Base-by-base conservation (phyloP, 2,797 vertebrate genomes). In the Rachycentron canadum region DNA sequence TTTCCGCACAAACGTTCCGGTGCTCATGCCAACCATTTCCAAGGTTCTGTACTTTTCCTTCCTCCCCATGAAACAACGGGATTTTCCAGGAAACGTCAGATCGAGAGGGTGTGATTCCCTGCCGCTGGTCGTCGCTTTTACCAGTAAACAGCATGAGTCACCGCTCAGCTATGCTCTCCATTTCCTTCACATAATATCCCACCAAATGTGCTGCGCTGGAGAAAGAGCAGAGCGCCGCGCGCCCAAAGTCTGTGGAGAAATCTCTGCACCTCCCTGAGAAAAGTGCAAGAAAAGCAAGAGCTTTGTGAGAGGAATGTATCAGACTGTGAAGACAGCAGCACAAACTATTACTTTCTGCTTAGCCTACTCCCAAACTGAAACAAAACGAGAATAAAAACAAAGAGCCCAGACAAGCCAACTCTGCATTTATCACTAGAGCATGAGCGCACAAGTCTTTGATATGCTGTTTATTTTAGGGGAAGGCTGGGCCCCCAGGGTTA, bases 61-160 rank as follows among this genome's bases (percentile, higher is more conserved):
- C 94, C 94, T 88, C 87, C 77, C 90, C 26, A 58, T 50, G 92
- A 94, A 95, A 95, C 92, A 93, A 90, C 93, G 81, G 94, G 95
- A 94, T 94, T 96, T 95, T 95, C 94, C 94, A 94, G 93, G 95
- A 95, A 95, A 95, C 88, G 90, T 95, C 93, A 95, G 92, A 89
- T 90, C 58, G 83, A 89, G 91, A 92, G 94, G 94, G 95, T 93
- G 94, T 93, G 93, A 95, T 95, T 95, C 94, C 94, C 91, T 95
- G 86, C 93, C 78, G 88, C 88, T 90, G 88, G 88, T 94, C 90
- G 85, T 89, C 77, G 83, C 85, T 93, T 90, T 93, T 95, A 94
- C 93, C 94, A 94, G 95, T 95, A 96, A 96, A 96, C 95, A 95
- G 93, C 92, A 50, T 96, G 95, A 96, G 88, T 96, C 94, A 96